Evolutionary conservation across 2,113 vertebrate species (phyloP).

Genomic region (Megaceryle torquata): DNA sequence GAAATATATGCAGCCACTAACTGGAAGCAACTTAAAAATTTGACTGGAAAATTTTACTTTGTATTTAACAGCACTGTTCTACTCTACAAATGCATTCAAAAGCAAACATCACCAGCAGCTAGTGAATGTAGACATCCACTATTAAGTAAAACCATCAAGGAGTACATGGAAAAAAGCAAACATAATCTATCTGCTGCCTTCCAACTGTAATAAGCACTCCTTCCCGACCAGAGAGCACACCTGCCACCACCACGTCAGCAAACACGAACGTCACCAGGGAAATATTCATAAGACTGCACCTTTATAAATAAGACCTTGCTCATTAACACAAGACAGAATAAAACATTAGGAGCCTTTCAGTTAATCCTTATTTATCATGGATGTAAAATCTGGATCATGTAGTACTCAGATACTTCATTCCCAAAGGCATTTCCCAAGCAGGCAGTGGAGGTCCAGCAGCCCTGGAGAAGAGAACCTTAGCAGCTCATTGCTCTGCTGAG

Average conservation of each 20-base stretch:
- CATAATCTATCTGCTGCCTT: not conserved
- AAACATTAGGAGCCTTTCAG: not conserved
- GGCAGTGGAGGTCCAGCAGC: not conserved
- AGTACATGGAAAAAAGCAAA: not conserved
- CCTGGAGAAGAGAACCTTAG: not conserved
- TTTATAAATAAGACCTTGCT: not conserved
- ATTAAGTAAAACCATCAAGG: not conserved
- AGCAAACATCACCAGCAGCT: not conserved
- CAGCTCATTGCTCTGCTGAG: not conserved
- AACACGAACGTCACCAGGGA: not conserved
- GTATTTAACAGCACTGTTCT: not conserved
- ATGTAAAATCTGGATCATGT: not conserved
- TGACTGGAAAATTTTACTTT: not conserved
- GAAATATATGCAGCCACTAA: not conserved
- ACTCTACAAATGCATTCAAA: not conserved
- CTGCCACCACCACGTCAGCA: not conserved
- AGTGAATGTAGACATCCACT: not conserved
- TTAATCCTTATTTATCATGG: not conserved
- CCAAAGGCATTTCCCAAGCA: not conserved
- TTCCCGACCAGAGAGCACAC: rapidly evolving
- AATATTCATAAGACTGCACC: not conserved
- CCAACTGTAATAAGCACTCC: not conserved
- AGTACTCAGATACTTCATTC: not conserved
- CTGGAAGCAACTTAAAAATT: not conserved
- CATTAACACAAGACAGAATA: not conserved